These are phyloP conservation scores for Aphidoletes aphidimyza DNA, from an alignment of 2,888 invertebrate genomes.

Conservation along the genomic window DNA sequence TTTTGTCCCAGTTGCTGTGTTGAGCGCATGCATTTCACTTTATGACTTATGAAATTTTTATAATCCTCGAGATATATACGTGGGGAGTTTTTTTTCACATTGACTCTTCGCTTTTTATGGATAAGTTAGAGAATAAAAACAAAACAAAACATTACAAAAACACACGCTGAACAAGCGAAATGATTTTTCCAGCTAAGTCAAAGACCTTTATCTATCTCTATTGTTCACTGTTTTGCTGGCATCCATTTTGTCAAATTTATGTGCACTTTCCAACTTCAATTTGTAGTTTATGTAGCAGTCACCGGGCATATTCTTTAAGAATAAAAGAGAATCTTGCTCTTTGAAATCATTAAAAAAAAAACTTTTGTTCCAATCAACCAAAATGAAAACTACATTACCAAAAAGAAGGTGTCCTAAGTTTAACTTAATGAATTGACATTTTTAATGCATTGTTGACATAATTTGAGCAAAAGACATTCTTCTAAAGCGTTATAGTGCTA, in stretches of 20 bases:
- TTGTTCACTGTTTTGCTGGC: not conserved
- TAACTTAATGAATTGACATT: not conserved
- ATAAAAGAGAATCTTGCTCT: too few relatives aligned
- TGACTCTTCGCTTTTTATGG: not conserved
- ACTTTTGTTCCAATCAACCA: constrained; percentile 2
- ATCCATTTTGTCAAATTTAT: constrained; percentile 8
- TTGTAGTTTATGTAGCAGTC: not conserved
- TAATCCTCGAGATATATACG: not conserved
- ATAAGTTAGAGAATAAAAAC: not conserved
- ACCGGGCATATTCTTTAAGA: not conserved
- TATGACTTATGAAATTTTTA: constrained; percentile 54
- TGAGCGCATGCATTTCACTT: not conserved
- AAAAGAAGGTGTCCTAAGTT: not conserved
- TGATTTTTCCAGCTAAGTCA: not conserved
- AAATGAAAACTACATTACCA: not conserved
- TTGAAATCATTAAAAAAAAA: too few relatives aligned
- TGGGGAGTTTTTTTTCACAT: not conserved
- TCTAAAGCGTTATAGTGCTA: too few relatives aligned
- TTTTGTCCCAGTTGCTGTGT: not conserved
- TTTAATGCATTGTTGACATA: not conserved
- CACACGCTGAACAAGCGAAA: not conserved
- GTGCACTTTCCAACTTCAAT: not conserved
- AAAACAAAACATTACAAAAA: not conserved
- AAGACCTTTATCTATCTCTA: constrained; percentile 5
- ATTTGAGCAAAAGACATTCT: not conserved